phyloP scores from a whole-genome alignment of 2,888 invertebrate species.

The Archips crataeganus region DNA sequence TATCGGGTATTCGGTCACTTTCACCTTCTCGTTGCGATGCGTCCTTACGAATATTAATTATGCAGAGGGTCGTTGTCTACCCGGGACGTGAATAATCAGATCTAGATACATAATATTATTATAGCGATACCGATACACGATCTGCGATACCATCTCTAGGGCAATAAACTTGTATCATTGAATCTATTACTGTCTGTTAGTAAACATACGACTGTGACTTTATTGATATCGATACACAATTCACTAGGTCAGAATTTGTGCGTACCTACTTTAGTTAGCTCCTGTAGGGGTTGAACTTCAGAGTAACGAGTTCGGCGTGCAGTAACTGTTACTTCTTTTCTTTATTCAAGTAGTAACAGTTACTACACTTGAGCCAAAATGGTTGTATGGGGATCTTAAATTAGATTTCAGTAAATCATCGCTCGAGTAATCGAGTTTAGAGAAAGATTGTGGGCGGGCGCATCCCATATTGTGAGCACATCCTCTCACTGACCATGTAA shows the following conservation, averaged over 20 bases:
- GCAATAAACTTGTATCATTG: conserved; percentile 53
- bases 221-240: conserved; percentile 26
- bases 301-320: conserved; percentile 61
- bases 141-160: conserved; percentile 55
- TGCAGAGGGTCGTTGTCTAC: conserved; percentile 65
- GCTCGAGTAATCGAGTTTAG: conserved; percentile 82
- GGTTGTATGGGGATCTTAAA: conserved; percentile 64
- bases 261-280: background rate
- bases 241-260: conserved; percentile 15
- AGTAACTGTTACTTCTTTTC: too few species aligned
- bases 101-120: conserved; percentile 74
- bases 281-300: background rate
- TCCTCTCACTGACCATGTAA: conserved; percentile 73
- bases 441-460: conserved; percentile 80
- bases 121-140: conserved; percentile 60
- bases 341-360: too few species aligned
- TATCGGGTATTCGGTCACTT: conserved; percentile 74
- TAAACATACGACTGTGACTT: conserved; percentile 42
- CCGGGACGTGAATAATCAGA: conserved; percentile 69
- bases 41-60: conserved; percentile 67
- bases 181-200: conserved; percentile 44
- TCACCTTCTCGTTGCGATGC: conserved; percentile 72
- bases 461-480: conserved; percentile 76
- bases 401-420: conserved; percentile 84
- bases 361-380: too few species aligned